phyloP scores from a whole-genome alignment of 2,113 vertebrate species.

The Mohoua ochrocephala region DNA sequence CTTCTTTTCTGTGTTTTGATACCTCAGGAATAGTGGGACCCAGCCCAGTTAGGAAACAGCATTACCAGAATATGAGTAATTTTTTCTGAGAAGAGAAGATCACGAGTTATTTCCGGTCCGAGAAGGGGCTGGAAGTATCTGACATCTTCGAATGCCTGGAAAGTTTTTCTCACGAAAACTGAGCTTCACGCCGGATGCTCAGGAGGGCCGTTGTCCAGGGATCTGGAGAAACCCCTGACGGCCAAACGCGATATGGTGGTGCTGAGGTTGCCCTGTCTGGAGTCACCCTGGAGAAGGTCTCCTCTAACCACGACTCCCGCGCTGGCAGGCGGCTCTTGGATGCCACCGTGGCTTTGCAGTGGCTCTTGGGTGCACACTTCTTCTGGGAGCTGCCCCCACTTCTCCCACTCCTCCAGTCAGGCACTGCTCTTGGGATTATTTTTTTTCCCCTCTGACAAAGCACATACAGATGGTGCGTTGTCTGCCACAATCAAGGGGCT shows the following conservation, averaged over 20 bases:
- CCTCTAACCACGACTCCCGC: rapidly evolving
- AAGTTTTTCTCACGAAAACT: not conserved
- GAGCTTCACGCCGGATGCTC: rapidly evolving
- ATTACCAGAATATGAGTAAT: not conserved
- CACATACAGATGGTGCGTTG: conserved; percentile 82
- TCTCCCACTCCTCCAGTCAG: not conserved
- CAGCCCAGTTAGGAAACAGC: not conserved
- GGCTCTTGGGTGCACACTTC: not conserved
- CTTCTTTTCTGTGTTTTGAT: not conserved
- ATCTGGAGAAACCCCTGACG: not conserved
- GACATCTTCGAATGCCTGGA: not conserved
- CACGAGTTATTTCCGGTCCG: not conserved
- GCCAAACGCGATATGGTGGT: not conserved
- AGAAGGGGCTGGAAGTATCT: not conserved
- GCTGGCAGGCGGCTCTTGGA: not conserved
- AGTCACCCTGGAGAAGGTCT: not conserved
- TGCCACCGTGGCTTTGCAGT: not conserved
- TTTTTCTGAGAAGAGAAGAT: not conserved
- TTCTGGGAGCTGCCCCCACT: not conserved
- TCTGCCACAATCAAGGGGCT: conserved; percentile 79
- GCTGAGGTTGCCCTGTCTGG: not conserved
- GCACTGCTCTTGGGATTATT: not conserved
- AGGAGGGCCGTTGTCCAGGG: not conserved
- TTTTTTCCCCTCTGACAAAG: conserved; percentile 70
- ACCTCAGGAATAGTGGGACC: not conserved